Base-by-base conservation (phyloP, 2,113 vertebrate species). In the Orthonyx spaldingii region DNA sequence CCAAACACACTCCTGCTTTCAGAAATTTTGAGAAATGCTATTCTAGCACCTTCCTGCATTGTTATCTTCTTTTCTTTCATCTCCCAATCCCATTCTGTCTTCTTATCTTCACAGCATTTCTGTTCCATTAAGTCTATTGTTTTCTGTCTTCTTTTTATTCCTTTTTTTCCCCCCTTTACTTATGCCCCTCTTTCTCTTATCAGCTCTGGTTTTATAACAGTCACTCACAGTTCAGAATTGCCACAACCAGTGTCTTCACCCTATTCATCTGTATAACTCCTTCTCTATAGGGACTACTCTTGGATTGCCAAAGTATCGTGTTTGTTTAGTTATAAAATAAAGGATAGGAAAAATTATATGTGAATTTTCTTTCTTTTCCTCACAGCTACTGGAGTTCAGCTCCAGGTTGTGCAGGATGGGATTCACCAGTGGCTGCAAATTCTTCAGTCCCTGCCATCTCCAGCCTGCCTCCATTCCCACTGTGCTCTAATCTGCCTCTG, bases 81-180 rank as follows among this genome's bases (percentile, higher is more conserved):
- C 85, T 89, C 32, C 7, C 82, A 92, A n/a, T 92, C 94, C 86
- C 13, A 32, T 84, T 89, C 35, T 76, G 46, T 52, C 55, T 80
- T 79, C 83, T 96, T 96, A 94, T 92, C 87, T 90, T 85, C 8
- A 33, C 18, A 60, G 49, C 15, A 75, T 92, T 91, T 88, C 56
- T 94, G n/a, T 83, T 89, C 66, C 27, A 65, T 84, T 89, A 89
- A 89, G 57, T 66, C 55, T 88, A 52, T 87, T 95, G 66, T 87
- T 93, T 87, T 77, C 42, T 57, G 49, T 80, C 46, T 84, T 70
- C 11, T 66, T 93, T 72, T 90, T 50, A 24, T 80, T 94, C 18
- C 14, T 28, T 83, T 61, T 44, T 57, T 59, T 18, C n/a, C n/a
- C n/a, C n/a, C n/a, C 30, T 60, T 70, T 72, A 30, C 35, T 83